Conservation (phyloP, 2,797 vertebrate genomes). For the Potorous gilbertii region DNA sequence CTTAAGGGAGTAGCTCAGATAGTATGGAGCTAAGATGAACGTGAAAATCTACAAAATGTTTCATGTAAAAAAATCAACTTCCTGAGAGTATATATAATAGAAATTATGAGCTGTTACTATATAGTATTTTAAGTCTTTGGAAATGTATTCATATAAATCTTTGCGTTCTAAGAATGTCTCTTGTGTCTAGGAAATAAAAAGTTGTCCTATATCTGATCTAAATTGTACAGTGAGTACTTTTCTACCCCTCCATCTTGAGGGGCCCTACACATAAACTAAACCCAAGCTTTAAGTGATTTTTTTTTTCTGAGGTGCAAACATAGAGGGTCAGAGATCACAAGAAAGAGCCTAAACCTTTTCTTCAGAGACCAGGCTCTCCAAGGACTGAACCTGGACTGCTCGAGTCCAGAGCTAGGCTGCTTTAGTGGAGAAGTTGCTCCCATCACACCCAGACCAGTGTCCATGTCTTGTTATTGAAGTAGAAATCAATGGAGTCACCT, state of each 20-base stretch:
- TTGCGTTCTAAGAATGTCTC: neutral
- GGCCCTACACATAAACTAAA: neutral
- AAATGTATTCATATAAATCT: neutral
- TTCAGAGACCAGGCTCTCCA: neutral
- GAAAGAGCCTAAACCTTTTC: neutral
- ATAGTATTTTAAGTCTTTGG: neutral
- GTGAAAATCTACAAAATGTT: neutral
- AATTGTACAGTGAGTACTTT: neutral
- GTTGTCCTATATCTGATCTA: too few relatives aligned
- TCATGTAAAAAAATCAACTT: neutral
- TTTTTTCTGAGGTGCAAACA: neutral
- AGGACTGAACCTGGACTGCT: neutral
- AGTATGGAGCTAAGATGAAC: neutral
- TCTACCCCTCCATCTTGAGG: neutral
- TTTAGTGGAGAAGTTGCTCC: neutral
- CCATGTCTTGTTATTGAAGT: neutral
- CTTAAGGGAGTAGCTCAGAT: neutral
- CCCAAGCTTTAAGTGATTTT: neutral
- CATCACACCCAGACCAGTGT: neutral
- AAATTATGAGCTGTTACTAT: neutral
- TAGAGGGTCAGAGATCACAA: neutral
- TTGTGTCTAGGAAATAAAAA: too few relatives aligned
- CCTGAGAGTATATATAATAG: too few relatives aligned
- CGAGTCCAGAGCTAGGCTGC: neutral
- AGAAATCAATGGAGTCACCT: neutral